Conservation (phyloP, 2,888 invertebrate species). For the Catocala nupta region DNA sequence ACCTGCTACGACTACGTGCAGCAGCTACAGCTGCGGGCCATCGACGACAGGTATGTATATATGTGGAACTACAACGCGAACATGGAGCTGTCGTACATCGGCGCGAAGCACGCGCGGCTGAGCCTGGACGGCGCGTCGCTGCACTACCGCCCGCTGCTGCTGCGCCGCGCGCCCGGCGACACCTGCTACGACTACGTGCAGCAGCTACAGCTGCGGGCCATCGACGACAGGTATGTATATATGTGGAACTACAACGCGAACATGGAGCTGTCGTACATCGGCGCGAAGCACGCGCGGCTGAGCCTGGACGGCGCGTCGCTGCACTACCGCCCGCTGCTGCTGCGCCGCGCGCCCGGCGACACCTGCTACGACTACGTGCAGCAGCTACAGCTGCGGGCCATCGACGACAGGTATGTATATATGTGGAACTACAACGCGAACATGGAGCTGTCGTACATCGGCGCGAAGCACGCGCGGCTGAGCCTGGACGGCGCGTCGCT, state of each 20-base stretch:
- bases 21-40: slow-evolving; percentile 80
- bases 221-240: slow-evolving; percentile 71
- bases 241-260: slow-evolving; percentile 93
- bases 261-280: slow-evolving; percentile 89
- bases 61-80: slow-evolving; percentile 93
- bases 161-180: slow-evolving; percentile 92
- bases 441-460: slow-evolving; percentile 89
- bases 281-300: slow-evolving; percentile 85
- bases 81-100: slow-evolving; percentile 89
- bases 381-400: slow-evolving; percentile 80
- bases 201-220: slow-evolving; percentile 80
- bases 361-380: slow-evolving; percentile 93
- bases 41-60: slow-evolving; percentile 71
- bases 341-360: slow-evolving; percentile 92
- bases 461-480: slow-evolving; percentile 85
- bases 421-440: slow-evolving; percentile 93
- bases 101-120: slow-evolving; percentile 85
- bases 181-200: slow-evolving; percentile 93
- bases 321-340: slow-evolving; percentile 69
- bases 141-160: slow-evolving; percentile 69
- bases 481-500: slow-evolving; percentile 73
- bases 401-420: slow-evolving; percentile 71
- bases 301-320: slow-evolving; percentile 73
- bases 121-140: slow-evolving; percentile 73
- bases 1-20: slow-evolving; percentile 93